Conservation (phyloP, 2,797 vertebrate genomes). For the Podargus strigoides region DNA sequence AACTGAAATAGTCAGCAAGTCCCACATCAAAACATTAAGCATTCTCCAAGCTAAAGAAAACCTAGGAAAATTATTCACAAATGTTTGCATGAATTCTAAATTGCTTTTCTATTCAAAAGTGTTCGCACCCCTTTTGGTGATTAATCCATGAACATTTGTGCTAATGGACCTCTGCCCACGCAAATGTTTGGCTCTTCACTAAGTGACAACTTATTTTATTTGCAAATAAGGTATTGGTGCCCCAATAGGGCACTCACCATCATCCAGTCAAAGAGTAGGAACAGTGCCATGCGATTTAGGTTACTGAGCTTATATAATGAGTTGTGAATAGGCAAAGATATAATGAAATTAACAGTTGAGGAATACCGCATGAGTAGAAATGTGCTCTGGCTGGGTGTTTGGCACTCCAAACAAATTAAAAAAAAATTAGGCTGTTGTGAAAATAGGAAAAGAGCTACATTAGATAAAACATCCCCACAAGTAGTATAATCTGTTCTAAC, state of each 20-base stretch:
- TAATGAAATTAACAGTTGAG: neutral
- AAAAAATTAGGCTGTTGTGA: neutral
- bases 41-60: neutral
- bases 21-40: neutral
- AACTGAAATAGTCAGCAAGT: neutral
- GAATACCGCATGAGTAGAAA: neutral
- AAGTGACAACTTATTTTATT: conserved; percentile 66
- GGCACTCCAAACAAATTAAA: neutral
- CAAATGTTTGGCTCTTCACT: conserved; percentile 61
- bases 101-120: conserved; percentile 43
- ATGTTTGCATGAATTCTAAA: conserved; percentile 55
- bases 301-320: conserved; percentile 20
- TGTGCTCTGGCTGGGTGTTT: neutral
- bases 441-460: neutral
- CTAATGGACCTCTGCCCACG: conserved; percentile 64
- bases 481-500: neutral
- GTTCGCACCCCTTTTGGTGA: conserved; percentile 60
- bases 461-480: neutral
- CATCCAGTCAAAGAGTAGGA: conserved; percentile 19
- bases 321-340: conserved; percentile 25
- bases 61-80: conserved; percentile 38
- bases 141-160: conserved; percentile 64
- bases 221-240: conserved; percentile 58
- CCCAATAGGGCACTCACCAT: conserved; percentile 8
- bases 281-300: neutral